phyloP scores from a whole-genome alignment of 1,140 invertebrate species.

The Neuroterus valhalla region DNA sequence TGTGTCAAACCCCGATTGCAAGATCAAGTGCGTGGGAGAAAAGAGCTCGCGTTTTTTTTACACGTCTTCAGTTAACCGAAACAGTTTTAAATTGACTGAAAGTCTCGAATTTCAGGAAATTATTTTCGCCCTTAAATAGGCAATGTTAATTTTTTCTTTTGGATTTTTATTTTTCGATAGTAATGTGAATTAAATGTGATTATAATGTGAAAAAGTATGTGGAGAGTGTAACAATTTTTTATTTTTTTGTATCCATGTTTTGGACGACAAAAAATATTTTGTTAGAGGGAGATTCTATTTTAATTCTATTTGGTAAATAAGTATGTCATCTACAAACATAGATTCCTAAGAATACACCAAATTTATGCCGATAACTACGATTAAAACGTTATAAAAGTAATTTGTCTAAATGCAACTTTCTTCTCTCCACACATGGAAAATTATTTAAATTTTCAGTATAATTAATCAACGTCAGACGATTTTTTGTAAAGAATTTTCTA shows the following conservation, averaged over 20 bases:
- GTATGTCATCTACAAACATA: background rate
- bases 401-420: too few relatives aligned
- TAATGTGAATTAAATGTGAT: too few relatives aligned
- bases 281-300: background rate
- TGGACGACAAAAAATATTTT: background rate
- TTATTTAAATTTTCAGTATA: too few relatives aligned
- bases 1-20: conserved; percentile 35
- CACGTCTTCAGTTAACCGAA: conserved; percentile 12
- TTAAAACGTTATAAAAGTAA: too few relatives aligned
- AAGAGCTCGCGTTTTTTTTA: conserved; percentile 44
- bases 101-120: background rate
- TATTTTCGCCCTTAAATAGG: background rate
- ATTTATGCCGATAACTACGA: too few relatives aligned
- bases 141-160: background rate
- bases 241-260: background rate
- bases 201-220: too few relatives aligned
- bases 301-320: background rate
- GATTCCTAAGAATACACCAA: background rate
- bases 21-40: conserved; percentile 35
- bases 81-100: conserved; percentile 25
- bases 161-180: too few relatives aligned
- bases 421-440: too few relatives aligned
- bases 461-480: too few relatives aligned
- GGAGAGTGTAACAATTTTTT: too few relatives aligned
- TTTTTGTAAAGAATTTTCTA: too few relatives aligned